Conservation (phyloP, 2,113 vertebrate genomes). For the Scomber scombrus region DNA sequence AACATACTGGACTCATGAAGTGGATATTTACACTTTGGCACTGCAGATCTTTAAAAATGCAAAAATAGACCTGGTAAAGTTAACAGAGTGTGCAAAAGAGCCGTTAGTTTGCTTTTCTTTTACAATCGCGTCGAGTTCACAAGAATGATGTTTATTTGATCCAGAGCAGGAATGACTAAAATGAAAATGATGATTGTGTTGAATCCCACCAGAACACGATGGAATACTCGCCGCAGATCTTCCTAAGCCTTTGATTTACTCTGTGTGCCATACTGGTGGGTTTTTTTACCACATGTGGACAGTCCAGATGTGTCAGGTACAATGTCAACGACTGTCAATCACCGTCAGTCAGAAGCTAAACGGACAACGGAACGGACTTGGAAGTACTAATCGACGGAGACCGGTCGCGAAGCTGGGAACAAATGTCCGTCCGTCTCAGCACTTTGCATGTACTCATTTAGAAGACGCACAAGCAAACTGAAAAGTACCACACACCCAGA, state of each 20-base stretch:
- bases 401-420: conserved; percentile 16
- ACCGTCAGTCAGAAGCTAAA: conserved; percentile 19
- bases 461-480: conserved; percentile 31
- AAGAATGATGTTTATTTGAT: conserved; percentile 17
- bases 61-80: too few species aligned
- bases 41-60: too few species aligned
- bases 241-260: conserved; percentile 24
- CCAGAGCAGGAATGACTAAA: conserved; percentile 8
- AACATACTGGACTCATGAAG: too few species aligned
- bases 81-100: too few species aligned
- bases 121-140: not conserved
- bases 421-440: conserved; percentile 8
- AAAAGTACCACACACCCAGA: conserved; percentile 55
- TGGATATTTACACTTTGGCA: too few species aligned
- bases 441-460: conserved; percentile 31
- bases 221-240: not conserved
- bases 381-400: conserved; percentile 11
- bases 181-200: conserved; percentile 2
- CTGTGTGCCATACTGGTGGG: not conserved
- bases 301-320: conserved; percentile 16
- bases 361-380: not conserved
- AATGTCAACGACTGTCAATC: conserved; percentile 31
- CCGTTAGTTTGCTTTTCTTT: not conserved
- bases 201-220: not conserved
- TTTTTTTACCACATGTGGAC: conserved; percentile 4